Base-by-base conservation (phyloP, 2,888 invertebrate species). In the Pollenia griseotomentosa region DNA sequence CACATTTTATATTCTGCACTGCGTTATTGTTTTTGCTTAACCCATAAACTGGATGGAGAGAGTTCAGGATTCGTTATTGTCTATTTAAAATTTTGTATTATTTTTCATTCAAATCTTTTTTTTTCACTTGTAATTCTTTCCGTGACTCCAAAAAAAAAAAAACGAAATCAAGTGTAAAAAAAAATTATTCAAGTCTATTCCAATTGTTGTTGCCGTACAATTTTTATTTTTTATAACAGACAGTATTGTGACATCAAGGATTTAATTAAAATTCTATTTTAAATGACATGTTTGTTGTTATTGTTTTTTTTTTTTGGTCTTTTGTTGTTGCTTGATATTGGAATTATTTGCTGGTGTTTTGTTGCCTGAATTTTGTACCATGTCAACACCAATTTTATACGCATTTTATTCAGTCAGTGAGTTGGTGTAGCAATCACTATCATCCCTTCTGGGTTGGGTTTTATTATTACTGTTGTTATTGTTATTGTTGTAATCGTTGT, bases 221-320 rank as follows among this genome's bases (percentile, higher is more conserved):
- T 23, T 70, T 44, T 44, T 12, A 6, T 84, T 57, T 68, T 90
- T 91, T 93, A 91, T 92, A 93, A 93, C 93, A 93, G 93, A 93
- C 93, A 93, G 92, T 92, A 93, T 87, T 87, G 80, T 93, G 93
- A 93, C 93, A 93, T 93, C 92, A 93, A 93, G 93, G 93, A 93
- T 93, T 93, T 93, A 93, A 93, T 93, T 93, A 93, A 93, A 87
- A 93, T 93, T 93, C 92, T 93, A 92, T 91, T 93, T 91, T 91
- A 91, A 90, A 87, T 88, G 87, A 81, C 87, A 87, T 57, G 71
- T 63, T 71, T 68, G 65, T 55, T 75, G 40, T 68, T 63, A 48
- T 68, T 66, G 59, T 42, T 73, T 9, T 16, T 84, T 68, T n/a
- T 59, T 65, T n/a, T 4, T 70, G 57, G 65, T 42, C 46, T 70